phyloP scores from a whole-genome alignment of 2,888 invertebrate species.

The Erannis defoliaria region DNA sequence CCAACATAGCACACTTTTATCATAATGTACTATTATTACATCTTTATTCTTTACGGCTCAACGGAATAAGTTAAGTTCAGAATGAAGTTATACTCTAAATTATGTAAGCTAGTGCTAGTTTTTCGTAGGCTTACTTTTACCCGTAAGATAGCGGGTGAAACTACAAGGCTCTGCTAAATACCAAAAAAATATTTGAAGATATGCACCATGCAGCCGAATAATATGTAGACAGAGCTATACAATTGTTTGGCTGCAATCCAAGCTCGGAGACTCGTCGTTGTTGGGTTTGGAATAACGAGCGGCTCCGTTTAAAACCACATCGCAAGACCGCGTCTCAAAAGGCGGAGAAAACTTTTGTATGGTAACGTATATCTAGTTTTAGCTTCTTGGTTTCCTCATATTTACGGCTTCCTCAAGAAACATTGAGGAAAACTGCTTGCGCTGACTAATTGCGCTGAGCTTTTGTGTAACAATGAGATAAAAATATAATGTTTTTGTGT shows the following conservation, averaged over 20 bases:
- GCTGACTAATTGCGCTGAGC: no score
- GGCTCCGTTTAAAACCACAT: slow-evolving; percentile 25
- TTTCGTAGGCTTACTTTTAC: no score
- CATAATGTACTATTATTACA: no score
- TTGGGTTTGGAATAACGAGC: slow-evolving; percentile 25
- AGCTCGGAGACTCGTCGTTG: slow-evolving; percentile 18
- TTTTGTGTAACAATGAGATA: no score
- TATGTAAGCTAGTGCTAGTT: no score
- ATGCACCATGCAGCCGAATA: slow-evolving; percentile 12
- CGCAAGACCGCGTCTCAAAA: slow-evolving; percentile 19
- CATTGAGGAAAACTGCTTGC: neutral
- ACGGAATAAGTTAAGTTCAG: no score
- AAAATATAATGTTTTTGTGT: no score
- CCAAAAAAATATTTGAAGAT: slow-evolving; percentile 16
- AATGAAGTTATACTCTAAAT: no score
- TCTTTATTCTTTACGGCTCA: no score
- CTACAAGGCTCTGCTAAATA: neutral
- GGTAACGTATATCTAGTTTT: neutral
- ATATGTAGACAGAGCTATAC: slow-evolving; percentile 22
- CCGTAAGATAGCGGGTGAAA: no score
- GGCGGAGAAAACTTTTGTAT: slow-evolving; percentile 13
- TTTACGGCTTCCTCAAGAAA: neutral
- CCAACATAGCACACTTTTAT: no score
- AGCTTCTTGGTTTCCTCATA: neutral
- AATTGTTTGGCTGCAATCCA: slow-evolving; percentile 30